Evolutionary conservation across 1,140 invertebrate species (phyloP).

Genomic region (Hyles vespertilio): DNA sequence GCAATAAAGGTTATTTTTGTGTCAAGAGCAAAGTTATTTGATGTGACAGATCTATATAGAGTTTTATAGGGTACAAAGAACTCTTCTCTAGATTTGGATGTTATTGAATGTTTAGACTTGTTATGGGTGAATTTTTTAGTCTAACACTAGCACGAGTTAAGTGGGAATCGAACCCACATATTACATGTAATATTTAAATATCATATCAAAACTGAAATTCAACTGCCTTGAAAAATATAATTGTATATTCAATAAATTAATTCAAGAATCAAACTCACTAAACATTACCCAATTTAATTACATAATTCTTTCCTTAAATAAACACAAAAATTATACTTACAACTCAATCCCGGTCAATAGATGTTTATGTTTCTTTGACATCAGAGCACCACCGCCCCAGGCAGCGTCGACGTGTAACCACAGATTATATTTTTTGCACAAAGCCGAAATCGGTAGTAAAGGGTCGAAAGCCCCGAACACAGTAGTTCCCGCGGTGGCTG

Average conservation of each 20-base stretch:
- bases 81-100: not conserved
- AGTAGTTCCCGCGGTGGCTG: constrained; percentile 91
- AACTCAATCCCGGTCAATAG: constrained; percentile 86
- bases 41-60: not conserved
- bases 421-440: constrained; percentile 89
- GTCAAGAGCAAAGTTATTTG: not conserved
- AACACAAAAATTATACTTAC: constrained; percentile 61
- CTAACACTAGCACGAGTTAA: too few relatives aligned
- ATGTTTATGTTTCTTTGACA: constrained; percentile 87
- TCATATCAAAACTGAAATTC: too few relatives aligned
- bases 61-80: not conserved
- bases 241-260: too few relatives aligned
- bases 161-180: too few relatives aligned
- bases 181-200: too few relatives aligned
- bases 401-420: constrained; percentile 98
- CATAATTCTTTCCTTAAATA: too few relatives aligned
- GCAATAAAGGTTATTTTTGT: not conserved
- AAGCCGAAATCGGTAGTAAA: constrained; percentile 84
- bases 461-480: constrained; percentile 94
- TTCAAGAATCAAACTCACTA: too few relatives aligned
- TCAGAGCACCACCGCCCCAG: constrained; percentile 92
- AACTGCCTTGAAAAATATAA: too few relatives aligned
- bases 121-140: not conserved
- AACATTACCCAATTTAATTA: too few relatives aligned
- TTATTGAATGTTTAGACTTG: not conserved